These are phyloP conservation scores for Ptiloglossa arizonensis DNA, from an alignment of 1,140 invertebrate genomes.

Conservation along the genomic window DNA sequence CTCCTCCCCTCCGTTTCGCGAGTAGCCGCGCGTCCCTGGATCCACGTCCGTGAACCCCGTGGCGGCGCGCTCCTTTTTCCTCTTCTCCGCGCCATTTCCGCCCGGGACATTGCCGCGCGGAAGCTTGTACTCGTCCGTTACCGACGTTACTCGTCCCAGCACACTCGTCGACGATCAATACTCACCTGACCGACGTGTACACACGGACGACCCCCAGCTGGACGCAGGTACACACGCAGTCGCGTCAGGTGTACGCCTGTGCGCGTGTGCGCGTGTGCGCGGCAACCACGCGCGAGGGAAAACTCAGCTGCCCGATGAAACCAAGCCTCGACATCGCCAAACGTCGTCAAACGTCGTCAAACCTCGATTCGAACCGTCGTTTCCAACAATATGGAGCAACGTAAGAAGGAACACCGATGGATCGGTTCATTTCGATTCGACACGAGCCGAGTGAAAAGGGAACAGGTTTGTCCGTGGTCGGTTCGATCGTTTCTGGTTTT, in stretches of 20 bases:
- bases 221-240: conserved; percentile 45
- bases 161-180: conserved; percentile 66
- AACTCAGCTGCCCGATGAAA: conserved; percentile 8
- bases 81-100: conserved; percentile 1
- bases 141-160: conserved; percentile 56
- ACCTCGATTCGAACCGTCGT: too few relatives aligned
- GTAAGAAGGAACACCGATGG: too few relatives aligned
- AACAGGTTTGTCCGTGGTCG: too few relatives aligned
- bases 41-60: conserved; percentile 14
- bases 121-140: conserved; percentile 31
- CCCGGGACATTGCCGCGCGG: conserved; percentile 40
- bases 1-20: neutral
- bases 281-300: too few relatives aligned
- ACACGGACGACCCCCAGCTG: conserved; percentile 10
- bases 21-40: neutral
- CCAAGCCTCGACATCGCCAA: neutral
- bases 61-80: neutral
- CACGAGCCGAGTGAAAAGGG: too few relatives aligned
- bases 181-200: conserved; percentile 63
- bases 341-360: too few relatives aligned
- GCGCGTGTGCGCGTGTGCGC: conserved; percentile 34
- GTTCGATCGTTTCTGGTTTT: too few relatives aligned
- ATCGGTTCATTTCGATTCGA: too few relatives aligned
- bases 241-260: too few relatives aligned
- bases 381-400: too few relatives aligned